Base-by-base conservation (phyloP, 2,797 vertebrate genomes). In the Periparus ater region DNA sequence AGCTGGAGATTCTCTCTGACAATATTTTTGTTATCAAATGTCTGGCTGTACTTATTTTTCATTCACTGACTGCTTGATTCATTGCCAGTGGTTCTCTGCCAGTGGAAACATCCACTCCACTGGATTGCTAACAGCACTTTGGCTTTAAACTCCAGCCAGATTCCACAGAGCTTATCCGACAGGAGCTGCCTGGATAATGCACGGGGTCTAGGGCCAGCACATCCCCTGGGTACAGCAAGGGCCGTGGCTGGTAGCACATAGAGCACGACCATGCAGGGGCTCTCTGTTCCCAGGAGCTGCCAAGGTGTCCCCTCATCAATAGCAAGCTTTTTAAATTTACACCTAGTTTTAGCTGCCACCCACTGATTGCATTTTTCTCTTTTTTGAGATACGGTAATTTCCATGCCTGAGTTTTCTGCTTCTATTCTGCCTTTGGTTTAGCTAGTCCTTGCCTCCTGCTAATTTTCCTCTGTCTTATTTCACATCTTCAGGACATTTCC, bases 1-100 rank as follows among this genome's bases (percentile, higher is more conserved):
- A 92, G 53, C 76, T 11, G 10, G 55, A 92, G 70, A 82, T 55
- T 73, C 85, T 85, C 65, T 73, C 74, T 82, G 88, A 93, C 91
- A 94, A 81, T 93, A 73, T 70, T 96, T 95, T 84, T 88, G 45
- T 81, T 91, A 84, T 79, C 95, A 96, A 71, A 90, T 9, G 7
- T 36, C 76, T 94, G 89, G 19, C 27, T 91, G 48, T 45, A n/a
- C 45, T 91, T 88, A 75, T 91, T 96, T 94, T 88, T 92, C 83
- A 71, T 83, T 78, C 88, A 73, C 51, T 76, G 88, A 57, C 66
- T 88, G 29, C 48, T 78, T 95, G 91, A 79, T 89, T 86, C 88
- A 67, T 70, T 89, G 95, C 86, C 92, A 85, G 50, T 3, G 1
- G 15, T 85, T 72, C 54, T 83, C 70, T 88, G 95, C 87, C 89